Evolutionary conservation across 2,888 invertebrate genomes (phyloP).

Genomic region (Lapara coniferarum): DNA sequence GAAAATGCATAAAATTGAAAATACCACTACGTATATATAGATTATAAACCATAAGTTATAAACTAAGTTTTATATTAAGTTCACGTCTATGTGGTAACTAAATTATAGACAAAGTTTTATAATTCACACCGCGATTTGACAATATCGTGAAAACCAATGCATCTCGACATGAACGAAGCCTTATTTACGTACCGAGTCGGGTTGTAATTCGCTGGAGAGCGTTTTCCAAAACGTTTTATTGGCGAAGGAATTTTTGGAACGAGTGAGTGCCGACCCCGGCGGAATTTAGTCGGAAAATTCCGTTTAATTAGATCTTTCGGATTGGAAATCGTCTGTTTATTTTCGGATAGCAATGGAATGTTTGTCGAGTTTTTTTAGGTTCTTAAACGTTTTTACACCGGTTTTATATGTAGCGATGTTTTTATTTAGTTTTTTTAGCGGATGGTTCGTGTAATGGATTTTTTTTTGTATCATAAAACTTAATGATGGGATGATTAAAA

Average conservation of each 20-base stretch:
- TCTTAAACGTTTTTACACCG: neutral
- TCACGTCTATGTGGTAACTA: too few relatives aligned
- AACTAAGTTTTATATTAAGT: too few relatives aligned
- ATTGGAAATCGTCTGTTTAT: constrained; percentile 20
- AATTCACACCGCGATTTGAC: neutral
- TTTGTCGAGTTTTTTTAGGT: neutral
- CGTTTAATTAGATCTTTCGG: constrained; percentile 23
- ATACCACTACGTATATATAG: too few relatives aligned
- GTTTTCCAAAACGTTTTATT: constrained; percentile 22
- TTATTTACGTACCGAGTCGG: neutral
- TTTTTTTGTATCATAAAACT: too few relatives aligned
- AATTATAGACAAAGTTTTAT: too few relatives aligned
- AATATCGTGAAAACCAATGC: neutral
- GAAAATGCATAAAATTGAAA: too few relatives aligned
- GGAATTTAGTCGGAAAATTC: constrained; percentile 18
- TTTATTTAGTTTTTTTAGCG: neutral
- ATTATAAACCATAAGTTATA: too few relatives aligned
- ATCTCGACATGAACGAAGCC: neutral
- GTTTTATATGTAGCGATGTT: neutral
- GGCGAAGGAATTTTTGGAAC: constrained; percentile 9
- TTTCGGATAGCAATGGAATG: constrained; percentile 19
- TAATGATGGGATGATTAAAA: too few relatives aligned
- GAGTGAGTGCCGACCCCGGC: neutral
- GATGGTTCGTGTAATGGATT: neutral
- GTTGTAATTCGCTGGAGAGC: neutral